Conservation (phyloP, 2,797 vertebrate species). For the Acanthurus leucopareius region DNA sequence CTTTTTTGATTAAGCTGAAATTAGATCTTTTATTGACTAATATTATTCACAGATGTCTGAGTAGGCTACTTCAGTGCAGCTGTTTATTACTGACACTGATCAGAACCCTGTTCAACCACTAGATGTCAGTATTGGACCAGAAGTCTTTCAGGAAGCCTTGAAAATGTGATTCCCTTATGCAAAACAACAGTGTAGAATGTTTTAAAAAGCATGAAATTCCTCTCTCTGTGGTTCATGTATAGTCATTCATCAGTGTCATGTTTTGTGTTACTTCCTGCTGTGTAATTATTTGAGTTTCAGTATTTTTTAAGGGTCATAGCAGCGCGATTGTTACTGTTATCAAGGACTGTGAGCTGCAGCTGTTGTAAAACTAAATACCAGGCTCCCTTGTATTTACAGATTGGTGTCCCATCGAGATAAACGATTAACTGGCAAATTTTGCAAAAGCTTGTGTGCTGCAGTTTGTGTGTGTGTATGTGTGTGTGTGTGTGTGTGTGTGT, state of each 20-base stretch:
- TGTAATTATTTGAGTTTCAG: conserved; percentile 37
- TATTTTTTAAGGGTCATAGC: conserved; percentile 27
- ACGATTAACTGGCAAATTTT: conserved; percentile 44
- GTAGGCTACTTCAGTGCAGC: not conserved
- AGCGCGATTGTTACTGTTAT: conserved; percentile 50
- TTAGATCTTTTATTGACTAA: no score
- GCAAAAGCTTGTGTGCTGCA: not conserved
- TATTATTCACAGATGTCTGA: not conserved
- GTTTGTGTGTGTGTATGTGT: conserved; percentile 10
- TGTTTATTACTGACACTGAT: conserved; percentile 1
- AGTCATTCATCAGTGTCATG: not conserved
- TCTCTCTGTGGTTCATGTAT: not conserved
- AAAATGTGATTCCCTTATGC: conserved; percentile 6
- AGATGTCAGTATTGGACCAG: conserved; percentile 50
- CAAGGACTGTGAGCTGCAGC: conserved; percentile 28
- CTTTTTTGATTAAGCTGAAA: no score
- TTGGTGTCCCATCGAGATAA: conserved; percentile 23
- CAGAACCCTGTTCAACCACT: conserved; percentile 26
- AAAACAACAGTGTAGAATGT: not conserved
- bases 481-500: conserved; percentile 15
- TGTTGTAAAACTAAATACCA: conserved; percentile 14
- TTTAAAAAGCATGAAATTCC: not conserved
- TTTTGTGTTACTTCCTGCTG: not conserved
- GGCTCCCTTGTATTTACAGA: conserved; percentile 38
- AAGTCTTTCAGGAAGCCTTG: not conserved